Evolutionary conservation across 2,113 vertebrate genomes (phyloP).

Genomic region (Diadophis punctatus): DNA sequence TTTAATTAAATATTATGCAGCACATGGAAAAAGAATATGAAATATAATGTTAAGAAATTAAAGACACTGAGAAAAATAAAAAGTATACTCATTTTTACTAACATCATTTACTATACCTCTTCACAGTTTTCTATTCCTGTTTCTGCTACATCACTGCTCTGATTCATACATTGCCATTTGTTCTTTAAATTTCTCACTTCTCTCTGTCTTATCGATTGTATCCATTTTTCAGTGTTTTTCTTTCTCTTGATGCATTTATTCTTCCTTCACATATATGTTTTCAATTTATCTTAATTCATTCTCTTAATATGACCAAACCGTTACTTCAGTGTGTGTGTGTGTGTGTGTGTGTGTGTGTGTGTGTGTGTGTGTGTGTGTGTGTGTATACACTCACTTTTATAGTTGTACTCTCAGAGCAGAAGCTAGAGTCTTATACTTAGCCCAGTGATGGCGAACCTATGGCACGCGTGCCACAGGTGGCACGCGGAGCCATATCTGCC

Average conservation of each 20-base stretch:
- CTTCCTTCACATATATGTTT: background rate
- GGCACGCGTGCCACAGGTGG: no score
- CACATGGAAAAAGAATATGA: background rate
- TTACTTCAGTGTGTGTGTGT: background rate
- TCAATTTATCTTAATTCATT: background rate
- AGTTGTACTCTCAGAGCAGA: background rate
- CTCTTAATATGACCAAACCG: background rate
- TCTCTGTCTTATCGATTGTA: background rate
- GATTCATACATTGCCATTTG: background rate
- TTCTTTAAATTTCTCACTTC: background rate
- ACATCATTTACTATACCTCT: background rate
- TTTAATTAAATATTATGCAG: background rate
- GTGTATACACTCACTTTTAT: background rate
- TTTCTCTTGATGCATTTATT: background rate
- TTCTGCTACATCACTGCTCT: background rate
- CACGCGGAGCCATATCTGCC: no score
- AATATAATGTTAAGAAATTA: background rate
- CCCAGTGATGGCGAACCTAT: no score
- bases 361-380: no score
- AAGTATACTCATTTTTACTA: background rate
- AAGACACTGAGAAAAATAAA: background rate
- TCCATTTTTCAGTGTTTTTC: background rate
- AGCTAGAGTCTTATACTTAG: background rate
- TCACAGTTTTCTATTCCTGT: background rate
- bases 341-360: no score